Conservation (phyloP, 2,888 invertebrate species). For the Onchidella celtica region DNA sequence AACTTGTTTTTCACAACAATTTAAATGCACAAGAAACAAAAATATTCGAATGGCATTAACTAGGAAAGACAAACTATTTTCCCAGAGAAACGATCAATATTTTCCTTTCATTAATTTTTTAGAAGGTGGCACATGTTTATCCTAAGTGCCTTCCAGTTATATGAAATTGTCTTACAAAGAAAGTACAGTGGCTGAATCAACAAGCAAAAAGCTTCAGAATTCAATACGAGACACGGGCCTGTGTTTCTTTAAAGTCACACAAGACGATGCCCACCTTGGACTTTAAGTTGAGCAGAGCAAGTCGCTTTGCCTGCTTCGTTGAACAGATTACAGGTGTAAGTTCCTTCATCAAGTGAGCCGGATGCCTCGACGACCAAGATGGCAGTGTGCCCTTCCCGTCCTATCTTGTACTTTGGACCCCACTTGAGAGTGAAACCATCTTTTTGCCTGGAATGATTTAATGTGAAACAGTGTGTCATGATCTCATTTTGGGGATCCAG, state of each 20-base stretch:
- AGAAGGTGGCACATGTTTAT: no score
- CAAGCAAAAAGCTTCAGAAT: no score
- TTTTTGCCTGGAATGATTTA: conserved; percentile 67
- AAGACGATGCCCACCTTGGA: conserved; percentile 65
- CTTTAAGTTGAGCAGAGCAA: conserved; percentile 68
- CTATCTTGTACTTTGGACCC: conserved; percentile 63
- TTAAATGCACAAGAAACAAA: no score
- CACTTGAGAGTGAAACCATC: conserved; percentile 66
- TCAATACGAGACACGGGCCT: background rate
- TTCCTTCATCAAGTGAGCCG: conserved; percentile 67
- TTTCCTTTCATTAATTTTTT: no score
- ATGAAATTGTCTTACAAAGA: no score
- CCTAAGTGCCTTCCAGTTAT: no score
- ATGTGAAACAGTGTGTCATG: no score
- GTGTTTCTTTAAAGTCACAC: background rate
- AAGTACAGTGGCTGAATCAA: background rate
- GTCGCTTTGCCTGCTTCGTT: conserved; percentile 75
- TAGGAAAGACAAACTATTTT: no score
- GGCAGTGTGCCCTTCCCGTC: conserved; percentile 64
- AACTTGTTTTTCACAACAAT: no score
- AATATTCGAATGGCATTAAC: no score
- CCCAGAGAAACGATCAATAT: no score
- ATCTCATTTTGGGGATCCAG: no score
- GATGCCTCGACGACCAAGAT: conserved; percentile 69
- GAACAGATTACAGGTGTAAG: conserved; percentile 71